These are phyloP conservation scores for Drosophila ananassae DNA, from an alignment of 1,140 invertebrate species.

Conservation along the genomic window DNA sequence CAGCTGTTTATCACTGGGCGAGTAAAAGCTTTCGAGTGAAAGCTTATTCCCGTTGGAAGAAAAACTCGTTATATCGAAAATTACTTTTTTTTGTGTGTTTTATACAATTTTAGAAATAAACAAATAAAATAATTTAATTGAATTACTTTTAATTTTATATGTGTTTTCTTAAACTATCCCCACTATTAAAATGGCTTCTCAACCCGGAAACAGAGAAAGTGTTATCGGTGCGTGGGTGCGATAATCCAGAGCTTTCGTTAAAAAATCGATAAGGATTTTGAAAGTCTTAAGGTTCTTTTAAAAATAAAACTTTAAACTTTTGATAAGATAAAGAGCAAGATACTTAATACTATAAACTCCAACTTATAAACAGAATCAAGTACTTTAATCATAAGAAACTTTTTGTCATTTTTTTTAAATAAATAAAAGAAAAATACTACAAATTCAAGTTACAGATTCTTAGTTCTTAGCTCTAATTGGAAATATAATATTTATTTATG, in stretches of 20 bases:
- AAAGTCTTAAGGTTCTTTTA: neutral
- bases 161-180: neutral
- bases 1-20: conserved; percentile 26
- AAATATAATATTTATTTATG: neutral
- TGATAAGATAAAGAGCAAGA: neutral
- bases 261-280: neutral
- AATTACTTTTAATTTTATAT: neutral
- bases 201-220: neutral
- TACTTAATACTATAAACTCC: neutral
- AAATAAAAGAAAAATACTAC: too few relatives aligned
- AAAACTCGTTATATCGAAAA: neutral
- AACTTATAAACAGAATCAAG: neutral
- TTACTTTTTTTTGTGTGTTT: neutral
- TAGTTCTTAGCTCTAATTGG: neutral
- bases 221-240: conserved; percentile 1
- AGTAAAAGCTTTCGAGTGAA: conserved; percentile 24
- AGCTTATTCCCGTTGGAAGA: conserved; percentile 16
- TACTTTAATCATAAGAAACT: neutral
- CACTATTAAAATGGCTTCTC: too few relatives aligned
- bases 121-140: too few relatives aligned
- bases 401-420: neutral
- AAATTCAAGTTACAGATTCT: neutral
- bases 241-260: neutral
- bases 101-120: neutral
- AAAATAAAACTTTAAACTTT: neutral